These are phyloP conservation scores for Megalops atlanticus DNA, from an alignment of 2,113 vertebrate genomes.

Conservation along the genomic window DNA sequence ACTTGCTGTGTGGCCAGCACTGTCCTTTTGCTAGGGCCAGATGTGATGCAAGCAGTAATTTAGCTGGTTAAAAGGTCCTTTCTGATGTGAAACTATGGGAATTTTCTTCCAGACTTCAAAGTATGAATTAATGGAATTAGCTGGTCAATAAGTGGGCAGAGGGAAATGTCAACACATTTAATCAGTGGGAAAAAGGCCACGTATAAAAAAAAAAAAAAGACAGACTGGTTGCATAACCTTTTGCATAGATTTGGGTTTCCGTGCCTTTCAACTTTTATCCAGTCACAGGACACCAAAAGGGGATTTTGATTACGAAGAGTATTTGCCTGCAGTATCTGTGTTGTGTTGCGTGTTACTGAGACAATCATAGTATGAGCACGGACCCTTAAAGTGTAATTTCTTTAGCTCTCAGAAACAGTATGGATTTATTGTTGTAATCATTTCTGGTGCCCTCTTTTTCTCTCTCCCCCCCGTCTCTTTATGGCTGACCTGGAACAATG, in stretches of 20 bases:
- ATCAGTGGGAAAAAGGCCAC: conserved; percentile 48
- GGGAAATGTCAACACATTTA: conserved; percentile 53
- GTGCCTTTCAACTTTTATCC: conserved; percentile 28
- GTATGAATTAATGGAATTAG: conserved; percentile 63
- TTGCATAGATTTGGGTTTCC: conserved; percentile 25
- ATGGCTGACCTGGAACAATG: too few relatives aligned
- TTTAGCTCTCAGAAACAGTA: too few relatives aligned
- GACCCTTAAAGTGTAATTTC: too few relatives aligned
- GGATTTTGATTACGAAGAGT: conserved; percentile 18
- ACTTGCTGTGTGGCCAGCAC: not conserved
- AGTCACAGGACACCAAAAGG: conserved; percentile 31
- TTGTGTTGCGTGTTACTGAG: not conserved
- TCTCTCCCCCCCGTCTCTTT: too few relatives aligned
- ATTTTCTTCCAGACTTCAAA: conserved; percentile 58
- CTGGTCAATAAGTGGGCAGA: conserved; percentile 47
- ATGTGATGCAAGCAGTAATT: not conserved
- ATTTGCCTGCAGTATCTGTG: not conserved
- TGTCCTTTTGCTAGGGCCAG: not conserved
- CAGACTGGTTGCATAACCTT: conserved; percentile 52
- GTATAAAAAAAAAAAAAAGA: conserved; percentile 42
- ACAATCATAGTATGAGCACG: not conserved
- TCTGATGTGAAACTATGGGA: conserved; percentile 52
- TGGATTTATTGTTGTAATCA: too few relatives aligned
- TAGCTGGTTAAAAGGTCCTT: conserved; percentile 25
- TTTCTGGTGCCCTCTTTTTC: too few relatives aligned